Evolutionary conservation across 2,888 invertebrate species (phyloP).

Genomic region (Muscina levida): DNA sequence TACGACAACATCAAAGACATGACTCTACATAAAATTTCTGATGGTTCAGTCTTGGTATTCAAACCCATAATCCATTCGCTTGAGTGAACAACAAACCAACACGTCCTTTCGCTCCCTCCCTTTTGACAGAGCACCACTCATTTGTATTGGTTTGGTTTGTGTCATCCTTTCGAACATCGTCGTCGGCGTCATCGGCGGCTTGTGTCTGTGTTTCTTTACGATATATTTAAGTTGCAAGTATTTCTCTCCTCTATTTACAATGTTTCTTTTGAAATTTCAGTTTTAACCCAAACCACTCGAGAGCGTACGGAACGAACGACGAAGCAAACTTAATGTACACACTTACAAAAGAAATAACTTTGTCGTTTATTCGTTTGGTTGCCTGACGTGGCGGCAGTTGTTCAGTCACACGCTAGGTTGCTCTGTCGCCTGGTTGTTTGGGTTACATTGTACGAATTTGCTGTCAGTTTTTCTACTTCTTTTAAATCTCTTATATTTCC

Average conservation of each 20-base stretch:
- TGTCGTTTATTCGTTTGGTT: neutral
- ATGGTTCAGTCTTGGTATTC: slow-evolving; percentile 44
- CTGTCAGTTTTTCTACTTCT: neutral
- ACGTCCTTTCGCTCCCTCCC: slow-evolving; percentile 7
- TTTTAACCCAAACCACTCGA: slow-evolving; percentile 50
- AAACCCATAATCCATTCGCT: slow-evolving; percentile 46
- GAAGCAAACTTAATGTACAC: neutral
- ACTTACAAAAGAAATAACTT: neutral
- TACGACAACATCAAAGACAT: slow-evolving; percentile 60
- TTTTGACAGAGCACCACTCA: neutral
- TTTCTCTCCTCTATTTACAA: slow-evolving; percentile 62
- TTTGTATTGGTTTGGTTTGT: neutral
- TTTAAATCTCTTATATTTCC: slow-evolving; percentile 19
- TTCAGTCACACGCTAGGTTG: neutral
- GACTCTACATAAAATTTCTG: slow-evolving; percentile 58
- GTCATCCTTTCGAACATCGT: neutral
- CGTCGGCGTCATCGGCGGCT: neutral
- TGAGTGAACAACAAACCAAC: slow-evolving; percentile 6
- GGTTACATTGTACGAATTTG: slow-evolving; percentile 20
- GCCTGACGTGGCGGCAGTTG: neutral
- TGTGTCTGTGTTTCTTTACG: slow-evolving; percentile 25
- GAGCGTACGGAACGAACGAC: no score
- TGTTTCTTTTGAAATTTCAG: slow-evolving; percentile 59
- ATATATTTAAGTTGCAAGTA: slow-evolving; percentile 38
- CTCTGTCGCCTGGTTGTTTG: slow-evolving; percentile 28